phyloP scores from a whole-genome alignment of 2,888 invertebrate species.

The Heliconius ethilla region DNA sequence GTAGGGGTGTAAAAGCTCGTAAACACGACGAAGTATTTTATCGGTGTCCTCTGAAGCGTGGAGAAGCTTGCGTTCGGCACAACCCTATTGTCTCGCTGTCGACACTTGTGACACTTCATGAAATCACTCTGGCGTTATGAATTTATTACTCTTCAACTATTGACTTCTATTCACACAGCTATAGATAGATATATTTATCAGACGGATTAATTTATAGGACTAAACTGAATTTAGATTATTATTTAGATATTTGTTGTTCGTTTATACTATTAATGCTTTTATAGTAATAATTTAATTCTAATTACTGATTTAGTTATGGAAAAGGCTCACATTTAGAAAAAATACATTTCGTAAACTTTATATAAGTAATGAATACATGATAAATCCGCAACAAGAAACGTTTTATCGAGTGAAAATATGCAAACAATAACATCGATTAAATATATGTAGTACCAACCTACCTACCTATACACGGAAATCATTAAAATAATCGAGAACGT shows the following conservation, averaged over 20 bases:
- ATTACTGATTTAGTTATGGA: too few relatives aligned
- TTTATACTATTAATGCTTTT: background rate
- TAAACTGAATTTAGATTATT: background rate
- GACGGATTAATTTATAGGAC: slow-evolving; percentile 12
- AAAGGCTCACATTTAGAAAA: too few relatives aligned
- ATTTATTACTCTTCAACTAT: slow-evolving; percentile 61
- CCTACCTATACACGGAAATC: slow-evolving; percentile 61
- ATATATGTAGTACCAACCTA: slow-evolving; percentile 49
- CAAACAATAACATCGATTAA: slow-evolving; percentile 47
- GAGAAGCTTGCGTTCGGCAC: slow-evolving; percentile 54
- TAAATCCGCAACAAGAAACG: background rate
- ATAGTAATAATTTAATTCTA: background rate
- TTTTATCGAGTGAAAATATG: slow-evolving; percentile 12
- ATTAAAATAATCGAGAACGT: slow-evolving; percentile 74
- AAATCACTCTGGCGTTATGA: slow-evolving; percentile 70
- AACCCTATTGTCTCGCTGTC: slow-evolving; percentile 71
- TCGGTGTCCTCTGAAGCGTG: slow-evolving; percentile 63
- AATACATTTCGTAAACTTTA: background rate
- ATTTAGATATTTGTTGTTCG: background rate
- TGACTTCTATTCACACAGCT: slow-evolving; percentile 47
- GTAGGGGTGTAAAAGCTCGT: slow-evolving; percentile 69
- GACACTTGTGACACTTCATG: slow-evolving; percentile 73
- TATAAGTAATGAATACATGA: background rate
- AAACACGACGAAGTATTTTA: slow-evolving; percentile 77
- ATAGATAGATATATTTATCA: slow-evolving; percentile 31